phyloP scores from a whole-genome alignment of 1,140 invertebrate genomes.

The Drosophila burlai region DNA sequence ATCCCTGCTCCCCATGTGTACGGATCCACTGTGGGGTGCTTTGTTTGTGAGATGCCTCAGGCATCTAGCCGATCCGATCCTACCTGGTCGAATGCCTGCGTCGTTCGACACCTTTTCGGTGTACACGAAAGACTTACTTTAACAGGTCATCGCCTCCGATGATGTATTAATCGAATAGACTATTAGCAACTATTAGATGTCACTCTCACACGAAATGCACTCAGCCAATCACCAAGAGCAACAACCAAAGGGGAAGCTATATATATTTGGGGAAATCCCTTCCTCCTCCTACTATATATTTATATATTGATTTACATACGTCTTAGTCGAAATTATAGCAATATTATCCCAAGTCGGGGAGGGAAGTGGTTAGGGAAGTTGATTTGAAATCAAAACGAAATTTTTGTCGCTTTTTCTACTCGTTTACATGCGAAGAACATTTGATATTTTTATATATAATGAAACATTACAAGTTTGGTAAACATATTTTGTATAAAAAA shows the following conservation, averaged over 20 bases:
- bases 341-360: slow-evolving; percentile 41
- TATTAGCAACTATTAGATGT: slow-evolving; percentile 67
- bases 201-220: slow-evolving; percentile 38
- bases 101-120: slow-evolving; percentile 41
- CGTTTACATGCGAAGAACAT: slow-evolving; percentile 50
- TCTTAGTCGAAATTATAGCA: slow-evolving; percentile 55
- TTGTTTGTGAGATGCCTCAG: slow-evolving; percentile 40
- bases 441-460: slow-evolving; percentile 77
- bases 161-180: slow-evolving; percentile 78
- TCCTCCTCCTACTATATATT: slow-evolving; percentile 37
- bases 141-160: slow-evolving; percentile 53
- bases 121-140: slow-evolving; percentile 75
- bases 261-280: slow-evolving; percentile 18
- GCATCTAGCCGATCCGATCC: slow-evolving; percentile 53
- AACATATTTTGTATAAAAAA: slow-evolving; percentile 68
- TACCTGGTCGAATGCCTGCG: slow-evolving; percentile 55
- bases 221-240: slow-evolving; percentile 16
- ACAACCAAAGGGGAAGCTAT: slow-evolving; percentile 28
- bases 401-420: slow-evolving; percentile 70
- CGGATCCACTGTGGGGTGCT: slow-evolving; percentile 23
- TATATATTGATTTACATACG: slow-evolving; percentile 49
- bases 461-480: slow-evolving; percentile 44
- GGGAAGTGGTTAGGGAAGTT: slow-evolving; percentile 1
- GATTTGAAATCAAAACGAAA: slow-evolving; percentile 43
- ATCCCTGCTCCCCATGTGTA: slow-evolving; percentile 11